phyloP scores from a whole-genome alignment of 2,113 vertebrate genomes.

The Centropus unirufus region DNA sequence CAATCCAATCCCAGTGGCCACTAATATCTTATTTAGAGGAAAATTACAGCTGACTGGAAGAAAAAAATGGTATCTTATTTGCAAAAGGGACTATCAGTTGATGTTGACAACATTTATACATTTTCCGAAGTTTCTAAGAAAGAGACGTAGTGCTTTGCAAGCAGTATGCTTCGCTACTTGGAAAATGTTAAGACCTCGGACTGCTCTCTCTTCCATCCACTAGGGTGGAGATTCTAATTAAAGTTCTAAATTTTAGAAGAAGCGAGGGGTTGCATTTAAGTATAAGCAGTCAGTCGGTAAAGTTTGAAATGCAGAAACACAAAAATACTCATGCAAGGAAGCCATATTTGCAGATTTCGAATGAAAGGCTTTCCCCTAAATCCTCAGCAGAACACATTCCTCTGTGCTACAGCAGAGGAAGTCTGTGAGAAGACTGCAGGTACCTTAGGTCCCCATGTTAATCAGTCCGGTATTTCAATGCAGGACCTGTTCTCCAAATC shows the following conservation, averaged over 20 bases:
- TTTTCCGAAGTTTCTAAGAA: not conserved
- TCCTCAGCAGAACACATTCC: not conserved
- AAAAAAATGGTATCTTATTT: not conserved
- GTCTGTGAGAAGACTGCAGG: not conserved
- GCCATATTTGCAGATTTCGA: not conserved
- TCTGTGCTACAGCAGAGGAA: not conserved
- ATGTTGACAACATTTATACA: not conserved
- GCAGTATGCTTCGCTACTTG: not conserved
- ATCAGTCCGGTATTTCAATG: conserved; percentile 29
- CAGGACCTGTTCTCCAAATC: conserved; percentile 50
- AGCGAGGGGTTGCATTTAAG: not conserved
- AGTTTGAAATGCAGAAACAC: not conserved
- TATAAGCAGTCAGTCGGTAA: not conserved
- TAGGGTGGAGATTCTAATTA: not conserved
- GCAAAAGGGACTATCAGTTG: not conserved
- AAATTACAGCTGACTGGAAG: not conserved
- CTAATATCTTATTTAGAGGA: not conserved
- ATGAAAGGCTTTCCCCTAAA: not conserved
- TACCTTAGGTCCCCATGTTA: not conserved
- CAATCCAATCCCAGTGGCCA: not conserved
- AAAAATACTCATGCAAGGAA: not conserved
- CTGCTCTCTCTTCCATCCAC: not conserved
- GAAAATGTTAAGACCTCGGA: not conserved
- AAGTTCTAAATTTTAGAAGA: not conserved
- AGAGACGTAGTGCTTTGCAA: not conserved